Evolutionary conservation across 2,797 vertebrate genomes (phyloP).

Genomic region (Lophotriccus pileatus): DNA sequence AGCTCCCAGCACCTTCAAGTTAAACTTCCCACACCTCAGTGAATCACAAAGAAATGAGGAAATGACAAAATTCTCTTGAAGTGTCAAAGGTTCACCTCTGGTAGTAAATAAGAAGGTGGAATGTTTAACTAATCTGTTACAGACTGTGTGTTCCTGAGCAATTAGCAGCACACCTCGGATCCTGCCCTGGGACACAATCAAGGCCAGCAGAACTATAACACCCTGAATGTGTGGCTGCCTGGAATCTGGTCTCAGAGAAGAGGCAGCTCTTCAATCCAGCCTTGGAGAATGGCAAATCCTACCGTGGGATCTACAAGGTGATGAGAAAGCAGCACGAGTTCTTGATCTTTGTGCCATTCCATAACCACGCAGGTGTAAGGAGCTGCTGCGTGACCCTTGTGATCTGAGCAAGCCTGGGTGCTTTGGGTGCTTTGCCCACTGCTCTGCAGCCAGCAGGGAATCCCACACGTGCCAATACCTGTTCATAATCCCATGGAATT

Average conservation of each 20-base stretch:
- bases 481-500: background rate
- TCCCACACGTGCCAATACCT: background rate
- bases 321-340: background rate
- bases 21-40: background rate
- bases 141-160: background rate
- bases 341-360: background rate
- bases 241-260: background rate
- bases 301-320: background rate
- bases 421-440: background rate
- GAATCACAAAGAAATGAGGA: conserved; percentile 49
- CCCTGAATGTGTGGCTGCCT: background rate
- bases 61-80: conserved; percentile 10
- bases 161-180: background rate
- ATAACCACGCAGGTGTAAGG: background rate
- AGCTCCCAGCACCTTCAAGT: background rate
- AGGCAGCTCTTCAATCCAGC: background rate
- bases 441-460: background rate
- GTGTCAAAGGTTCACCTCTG: conserved; percentile 43
- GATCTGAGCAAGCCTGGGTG: background rate
- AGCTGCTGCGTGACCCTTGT: background rate
- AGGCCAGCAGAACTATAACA: background rate
- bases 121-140: conserved; percentile 8
- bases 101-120: background rate
- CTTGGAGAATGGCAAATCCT: background rate
- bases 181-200: background rate